phyloP scores from a whole-genome alignment of 2,888 invertebrate genomes.

The Latrodectus hesperus region DNA sequence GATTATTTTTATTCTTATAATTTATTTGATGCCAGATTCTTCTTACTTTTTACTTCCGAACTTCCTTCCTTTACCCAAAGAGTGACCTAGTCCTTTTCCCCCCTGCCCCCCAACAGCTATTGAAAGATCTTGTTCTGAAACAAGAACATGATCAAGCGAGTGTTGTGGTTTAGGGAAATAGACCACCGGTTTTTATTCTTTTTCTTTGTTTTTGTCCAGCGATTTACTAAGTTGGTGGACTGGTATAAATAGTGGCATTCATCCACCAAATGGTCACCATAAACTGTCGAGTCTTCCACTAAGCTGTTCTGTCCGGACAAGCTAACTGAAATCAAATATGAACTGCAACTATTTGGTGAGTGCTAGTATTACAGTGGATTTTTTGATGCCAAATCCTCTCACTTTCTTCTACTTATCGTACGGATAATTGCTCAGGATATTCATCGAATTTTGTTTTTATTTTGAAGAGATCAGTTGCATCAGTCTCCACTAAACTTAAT shows the following conservation, averaged over 20 bases:
- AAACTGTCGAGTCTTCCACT: conserved; percentile 1
- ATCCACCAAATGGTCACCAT: neutral
- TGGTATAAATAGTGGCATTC: conserved; percentile 16
- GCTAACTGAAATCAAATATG: neutral
- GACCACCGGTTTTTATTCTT: conserved; percentile 12
- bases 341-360: no score
- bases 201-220: conserved; percentile 8
- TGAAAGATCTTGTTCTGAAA: conserved; percentile 13
- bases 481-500: no score
- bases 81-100: conserved; percentile 29
- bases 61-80: conserved; percentile 45
- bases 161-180: conserved; percentile 45
- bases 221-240: conserved; percentile 2
- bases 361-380: no score
- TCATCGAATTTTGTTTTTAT: neutral
- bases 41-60: conserved; percentile 50
- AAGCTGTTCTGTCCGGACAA: neutral
- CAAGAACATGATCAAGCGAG: conserved; percentile 28
- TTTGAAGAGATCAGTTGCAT: neutral
- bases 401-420: conserved; percentile 31
- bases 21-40: conserved; percentile 32
- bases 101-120: conserved; percentile 12
- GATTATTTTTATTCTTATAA: conserved; percentile 6
- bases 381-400: neutral
- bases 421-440: neutral